Base-by-base conservation (phyloP, 2,113 vertebrate genomes). In the Himantopus leucocephalus region DNA sequence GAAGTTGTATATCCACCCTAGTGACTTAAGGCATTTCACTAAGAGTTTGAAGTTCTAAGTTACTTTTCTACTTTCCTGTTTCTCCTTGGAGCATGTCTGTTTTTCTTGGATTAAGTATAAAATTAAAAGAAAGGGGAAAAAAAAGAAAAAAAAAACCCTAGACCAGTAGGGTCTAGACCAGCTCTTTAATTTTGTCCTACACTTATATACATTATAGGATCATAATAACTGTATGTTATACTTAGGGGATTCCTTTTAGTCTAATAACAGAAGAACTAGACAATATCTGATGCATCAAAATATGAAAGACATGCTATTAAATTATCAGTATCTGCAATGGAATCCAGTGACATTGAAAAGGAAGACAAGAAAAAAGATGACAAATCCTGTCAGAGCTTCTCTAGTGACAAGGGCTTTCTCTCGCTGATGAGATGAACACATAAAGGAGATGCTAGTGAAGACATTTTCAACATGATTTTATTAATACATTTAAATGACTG, bases 351-450 rank as follows among this genome's bases (percentile, higher is more conserved):
- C 72, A 70, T 32, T 85, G 82, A 90, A 92, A 86, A 88, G 78
- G 83, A 90, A 86, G 55, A 63, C 50, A 83, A 83, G 81, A 76
- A 82, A 82, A 90, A 91, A 88, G 63, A 70, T 92, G 90, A 95
- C 90, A 94, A 85, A 55, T 13, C 50, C 66, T 96, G 88, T 96
- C 88, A 96, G 24, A 22, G 13, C 21, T 93, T 95, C 79, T 93
- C 72, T 85, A 41, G 59, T 88, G 95, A 93, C 82, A 88, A 88
- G 82, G 63, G 32, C 21, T 90, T 94, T 93, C 74, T 85, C 47
- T 83, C 50, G 27, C 56, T 93, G 79, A 63, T 71, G 72, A 83
- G 81, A 70, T 50, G 50, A 74, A 96, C 66, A 70, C 81, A 66
- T 80, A 80, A 88, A 95, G 77, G 55, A 95, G 59, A 90, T 86